phyloP scores from a whole-genome alignment of 2,888 invertebrate genomes.

The Andrena flavipes region DNA sequence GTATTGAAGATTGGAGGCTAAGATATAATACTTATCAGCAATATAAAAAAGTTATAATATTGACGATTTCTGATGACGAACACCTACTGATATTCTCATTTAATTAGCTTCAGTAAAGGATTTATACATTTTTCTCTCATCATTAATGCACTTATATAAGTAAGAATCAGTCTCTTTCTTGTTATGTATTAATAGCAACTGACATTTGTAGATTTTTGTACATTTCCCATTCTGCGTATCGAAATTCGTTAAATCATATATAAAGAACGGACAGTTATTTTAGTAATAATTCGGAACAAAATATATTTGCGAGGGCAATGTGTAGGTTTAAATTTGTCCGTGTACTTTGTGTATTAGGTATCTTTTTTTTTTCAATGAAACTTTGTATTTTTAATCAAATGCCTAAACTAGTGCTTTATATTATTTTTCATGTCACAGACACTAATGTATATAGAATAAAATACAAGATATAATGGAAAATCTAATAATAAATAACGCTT shows the following conservation, averaged over 20 bases:
- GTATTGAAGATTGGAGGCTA: conserved; percentile 7
- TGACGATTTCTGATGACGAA: conserved; percentile 13
- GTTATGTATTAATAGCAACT: conserved; percentile 21
- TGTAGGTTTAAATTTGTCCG: background rate
- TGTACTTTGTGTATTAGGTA: background rate
- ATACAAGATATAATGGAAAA: background rate
- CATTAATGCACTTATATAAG: conserved; percentile 61
- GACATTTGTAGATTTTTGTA: conserved; percentile 42
- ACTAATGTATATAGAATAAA: conserved; percentile 3
- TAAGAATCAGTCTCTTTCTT: conserved; percentile 70
- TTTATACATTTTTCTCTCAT: conserved; percentile 35
- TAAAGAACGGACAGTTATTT: conserved; percentile 4
- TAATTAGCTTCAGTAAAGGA: conserved; percentile 31
- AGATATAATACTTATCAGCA: conserved; percentile 29
- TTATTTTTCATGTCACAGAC: conserved; percentile 1
- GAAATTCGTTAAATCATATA: conserved; percentile 12
- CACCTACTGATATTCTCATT: conserved; percentile 22
- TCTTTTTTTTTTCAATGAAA: conserved; percentile 2
- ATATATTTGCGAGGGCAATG: background rate
- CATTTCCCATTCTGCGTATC: conserved; percentile 25
- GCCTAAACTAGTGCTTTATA: conserved; percentile 48
- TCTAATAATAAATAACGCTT: background rate
- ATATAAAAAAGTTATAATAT: conserved; percentile 48
- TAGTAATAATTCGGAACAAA: background rate
- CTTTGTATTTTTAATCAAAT: conserved; percentile 17